A percentile compares a stretch with the other conserved stretches of the same genome.
Evolutionary conservation across 1,140 invertebrate species (phyloP).

Genomic region (Pomacea maculata): DNA sequence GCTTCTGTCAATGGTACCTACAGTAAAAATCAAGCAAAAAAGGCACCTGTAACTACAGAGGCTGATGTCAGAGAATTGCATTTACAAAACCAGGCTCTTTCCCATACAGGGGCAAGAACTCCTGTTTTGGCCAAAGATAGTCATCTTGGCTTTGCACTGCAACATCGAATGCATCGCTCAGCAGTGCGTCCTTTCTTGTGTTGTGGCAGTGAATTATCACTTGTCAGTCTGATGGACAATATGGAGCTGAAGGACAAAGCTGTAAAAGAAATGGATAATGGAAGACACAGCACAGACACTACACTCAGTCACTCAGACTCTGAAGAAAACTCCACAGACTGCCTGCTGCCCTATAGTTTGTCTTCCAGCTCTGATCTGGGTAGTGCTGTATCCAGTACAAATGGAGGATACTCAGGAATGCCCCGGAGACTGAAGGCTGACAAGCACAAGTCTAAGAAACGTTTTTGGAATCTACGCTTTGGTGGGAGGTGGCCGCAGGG

Average conservation of each 20-base stretch:
- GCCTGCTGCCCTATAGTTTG: slow-evolving; percentile 7
- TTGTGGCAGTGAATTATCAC: slow-evolving; percentile 59
- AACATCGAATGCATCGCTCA: slow-evolving; percentile 45
- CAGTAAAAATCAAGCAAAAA: too few relatives aligned
- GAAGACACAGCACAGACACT: neutral
- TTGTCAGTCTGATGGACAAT: slow-evolving; percentile 47
- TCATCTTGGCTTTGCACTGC: neutral
- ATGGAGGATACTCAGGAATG: too few relatives aligned
- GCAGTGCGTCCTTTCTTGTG: slow-evolving; percentile 59
- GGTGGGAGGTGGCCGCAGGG: slow-evolving; percentile 36
- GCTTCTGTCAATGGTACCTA: too few relatives aligned
- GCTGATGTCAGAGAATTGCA: too few relatives aligned
- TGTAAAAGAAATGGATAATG: too few relatives aligned
- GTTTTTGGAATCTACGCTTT: slow-evolving; percentile 53
- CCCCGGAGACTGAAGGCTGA: slow-evolving; percentile 29
- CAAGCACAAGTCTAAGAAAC: slow-evolving; percentile 41
- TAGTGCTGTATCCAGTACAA: too few relatives aligned
- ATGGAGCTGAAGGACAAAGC: slow-evolving; percentile 23
- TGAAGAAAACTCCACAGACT: slow-evolving; percentile 8
- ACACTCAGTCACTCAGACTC: slow-evolving; percentile 5
- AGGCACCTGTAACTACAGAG: too few relatives aligned
- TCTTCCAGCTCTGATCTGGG: slow-evolving; percentile 2
- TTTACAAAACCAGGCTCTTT: too few relatives aligned
- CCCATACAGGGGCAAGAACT: neutral
- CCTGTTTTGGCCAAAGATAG: neutral